phyloP scores from a whole-genome alignment of 2,113 vertebrate genomes.

The Coreoperca whiteheadi region DNA sequence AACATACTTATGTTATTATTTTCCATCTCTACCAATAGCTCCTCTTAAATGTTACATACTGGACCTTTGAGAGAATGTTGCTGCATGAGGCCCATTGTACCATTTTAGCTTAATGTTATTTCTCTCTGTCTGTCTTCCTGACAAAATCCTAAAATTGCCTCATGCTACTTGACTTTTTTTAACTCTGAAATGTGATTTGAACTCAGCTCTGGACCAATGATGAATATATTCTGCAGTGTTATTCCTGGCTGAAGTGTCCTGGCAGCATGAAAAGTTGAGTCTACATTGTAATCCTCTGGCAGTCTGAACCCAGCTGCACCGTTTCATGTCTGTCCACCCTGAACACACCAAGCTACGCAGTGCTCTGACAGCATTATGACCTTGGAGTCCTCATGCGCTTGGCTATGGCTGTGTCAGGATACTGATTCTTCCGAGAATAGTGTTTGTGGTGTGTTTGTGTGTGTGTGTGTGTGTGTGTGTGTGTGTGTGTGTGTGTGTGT shows the following conservation, averaged over 20 bases:
- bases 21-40: too few species aligned
- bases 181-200: background rate
- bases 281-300: conserved; percentile 39
- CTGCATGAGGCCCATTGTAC: too few species aligned
- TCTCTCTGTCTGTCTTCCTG: background rate
- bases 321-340: conserved; percentile 32
- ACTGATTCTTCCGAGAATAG: conserved; percentile 34
- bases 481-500: background rate
- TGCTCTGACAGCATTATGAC: conserved; percentile 31
- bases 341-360: conserved; percentile 2
- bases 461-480: conserved; percentile 9
- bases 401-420: conserved; percentile 21
- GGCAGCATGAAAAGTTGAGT: conserved; percentile 29
- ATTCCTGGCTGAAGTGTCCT: conserved; percentile 25
- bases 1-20: too few species aligned
- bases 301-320: conserved; percentile 26
- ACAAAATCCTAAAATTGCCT: background rate
- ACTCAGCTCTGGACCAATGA: background rate
- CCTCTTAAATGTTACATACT: too few species aligned
- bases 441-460: conserved; percentile 9
- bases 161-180: background rate
- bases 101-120: background rate
- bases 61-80: too few species aligned
- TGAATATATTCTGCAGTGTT: conserved; percentile 24
- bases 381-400: conserved; percentile 28